Base-by-base conservation (phyloP, 2,113 vertebrate genomes). In the Pungitius pungitius region DNA sequence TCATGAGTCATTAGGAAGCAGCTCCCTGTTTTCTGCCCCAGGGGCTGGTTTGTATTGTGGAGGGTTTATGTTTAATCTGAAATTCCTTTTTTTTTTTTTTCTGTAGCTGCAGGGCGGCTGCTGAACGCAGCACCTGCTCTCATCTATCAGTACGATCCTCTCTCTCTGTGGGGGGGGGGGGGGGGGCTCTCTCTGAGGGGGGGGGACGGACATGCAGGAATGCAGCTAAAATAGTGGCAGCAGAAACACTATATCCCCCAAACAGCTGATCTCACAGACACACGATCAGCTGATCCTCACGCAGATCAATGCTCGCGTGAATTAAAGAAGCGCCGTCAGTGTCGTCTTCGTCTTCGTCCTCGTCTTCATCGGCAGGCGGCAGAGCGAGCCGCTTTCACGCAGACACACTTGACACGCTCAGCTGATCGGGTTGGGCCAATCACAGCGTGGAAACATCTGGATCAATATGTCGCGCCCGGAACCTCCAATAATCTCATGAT, bases 21-120 rank as follows among this genome's bases (percentile, higher is more conserved):
- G 86, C 87, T 90, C 83, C 75, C 54, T 64, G 94, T 94, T 93
- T 87, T 90, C 93, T 88, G 93, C 95, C 95, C 88, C 67, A 88
- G 94, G 93, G 91, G 94, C 92, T 92, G 93, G 93, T 96, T 96
- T 95, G 94, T 93, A 54, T 94, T 90, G 91, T 92, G 87, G 90
- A 72, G 84, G 83, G 76, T 91, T 94, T 89, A 89, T 85, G 87
- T 92, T 93, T 88, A 90, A 95, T 96, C 90, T 93, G 90, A 96
- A 96, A 96, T 95, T 94, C 91, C 88, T 95, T 93, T 22, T 82
- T 93, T 92, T 91, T 79, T 62, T 85, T 61, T 30, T 85, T 89
- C 52, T 17, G 14, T 80, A 84, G 90, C 93, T 89, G 64, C 82
- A 87, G 92, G 94, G 92, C 90, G 90, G 86, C 85, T 88, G 76